phyloP scores from a whole-genome alignment of 2,113 vertebrate species.

The Crocuta crocuta region DNA sequence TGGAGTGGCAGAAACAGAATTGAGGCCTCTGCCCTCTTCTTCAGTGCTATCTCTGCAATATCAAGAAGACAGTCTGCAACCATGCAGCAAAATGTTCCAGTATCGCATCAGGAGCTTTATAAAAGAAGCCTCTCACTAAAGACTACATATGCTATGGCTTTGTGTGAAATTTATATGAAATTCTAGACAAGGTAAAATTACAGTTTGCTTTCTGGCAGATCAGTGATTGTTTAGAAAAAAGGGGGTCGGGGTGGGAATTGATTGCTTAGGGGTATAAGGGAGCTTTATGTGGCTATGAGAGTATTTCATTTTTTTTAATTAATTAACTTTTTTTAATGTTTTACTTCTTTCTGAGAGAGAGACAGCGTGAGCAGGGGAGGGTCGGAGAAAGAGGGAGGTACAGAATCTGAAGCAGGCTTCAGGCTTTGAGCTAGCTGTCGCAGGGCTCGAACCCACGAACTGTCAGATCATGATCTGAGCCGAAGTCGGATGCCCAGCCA shows the following conservation, averaged over 20 bases:
- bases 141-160: not conserved
- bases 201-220: not conserved
- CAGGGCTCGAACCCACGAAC: no score
- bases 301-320: not conserved
- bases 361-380: no score
- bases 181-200: not conserved
- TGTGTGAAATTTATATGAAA: not conserved
- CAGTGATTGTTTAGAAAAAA: not conserved
- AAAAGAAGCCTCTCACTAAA: not conserved
- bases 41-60: not conserved
- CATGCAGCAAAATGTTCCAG: not conserved
- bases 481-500: no score
- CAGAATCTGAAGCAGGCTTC: no score
- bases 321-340: no score
- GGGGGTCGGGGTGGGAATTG: fast-evolving
- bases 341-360: no score
- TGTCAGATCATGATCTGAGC: no score
- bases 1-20: not conserved
- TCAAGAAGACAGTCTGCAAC: not conserved
- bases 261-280: not conserved
- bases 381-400: no score
- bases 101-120: not conserved
- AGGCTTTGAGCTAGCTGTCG: no score
- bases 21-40: not conserved
- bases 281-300: not conserved